Evolutionary conservation across 1,140 invertebrate species (phyloP).

Genomic region (Sweltsa coloradensis): DNA sequence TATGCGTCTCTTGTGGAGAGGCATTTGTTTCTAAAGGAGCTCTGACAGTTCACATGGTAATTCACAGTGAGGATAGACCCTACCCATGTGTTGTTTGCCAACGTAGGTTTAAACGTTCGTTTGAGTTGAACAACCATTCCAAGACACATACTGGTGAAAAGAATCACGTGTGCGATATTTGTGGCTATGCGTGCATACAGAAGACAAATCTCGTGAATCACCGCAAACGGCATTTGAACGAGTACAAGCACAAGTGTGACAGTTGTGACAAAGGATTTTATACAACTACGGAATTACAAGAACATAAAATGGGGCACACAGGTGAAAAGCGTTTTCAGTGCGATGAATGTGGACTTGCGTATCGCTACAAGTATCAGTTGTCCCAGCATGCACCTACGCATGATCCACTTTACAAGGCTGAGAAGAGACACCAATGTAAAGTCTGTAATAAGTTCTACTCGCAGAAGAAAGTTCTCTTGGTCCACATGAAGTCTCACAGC

Average conservation of each 20-base stretch:
- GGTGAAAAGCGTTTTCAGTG: constrained; percentile 7
- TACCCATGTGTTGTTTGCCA: constrained; percentile 34
- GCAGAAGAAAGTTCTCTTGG: constrained; percentile 25
- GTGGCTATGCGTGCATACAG: constrained; percentile 29
- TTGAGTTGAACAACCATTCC: constrained; percentile 30
- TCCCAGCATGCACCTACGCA: constrained; percentile 34
- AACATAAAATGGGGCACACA: not conserved
- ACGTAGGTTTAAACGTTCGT: constrained; percentile 32
- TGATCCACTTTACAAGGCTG: not conserved
- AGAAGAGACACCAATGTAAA: constrained; percentile 24
- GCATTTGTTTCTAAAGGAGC: too few relatives aligned
- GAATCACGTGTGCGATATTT: constrained; percentile 30
- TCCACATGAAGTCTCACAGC: constrained; percentile 30
- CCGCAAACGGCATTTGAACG: constrained; percentile 1
- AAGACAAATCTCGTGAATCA: constrained; percentile 25
- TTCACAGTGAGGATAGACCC: constrained; percentile 34
- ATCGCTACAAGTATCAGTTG: constrained; percentile 28
- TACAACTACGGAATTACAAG: not conserved
- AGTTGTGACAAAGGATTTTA: constrained; percentile 7
- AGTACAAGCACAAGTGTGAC: constrained; percentile 4
- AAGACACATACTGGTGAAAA: constrained; percentile 27
- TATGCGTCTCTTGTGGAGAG: too few relatives aligned
- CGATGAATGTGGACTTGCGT: constrained; percentile 30
- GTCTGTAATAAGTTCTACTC: constrained; percentile 26
- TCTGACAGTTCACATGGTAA: constrained; percentile 31